phyloP scores from a whole-genome alignment of 2,113 vertebrate species.

The Equus przewalskii region DNA sequence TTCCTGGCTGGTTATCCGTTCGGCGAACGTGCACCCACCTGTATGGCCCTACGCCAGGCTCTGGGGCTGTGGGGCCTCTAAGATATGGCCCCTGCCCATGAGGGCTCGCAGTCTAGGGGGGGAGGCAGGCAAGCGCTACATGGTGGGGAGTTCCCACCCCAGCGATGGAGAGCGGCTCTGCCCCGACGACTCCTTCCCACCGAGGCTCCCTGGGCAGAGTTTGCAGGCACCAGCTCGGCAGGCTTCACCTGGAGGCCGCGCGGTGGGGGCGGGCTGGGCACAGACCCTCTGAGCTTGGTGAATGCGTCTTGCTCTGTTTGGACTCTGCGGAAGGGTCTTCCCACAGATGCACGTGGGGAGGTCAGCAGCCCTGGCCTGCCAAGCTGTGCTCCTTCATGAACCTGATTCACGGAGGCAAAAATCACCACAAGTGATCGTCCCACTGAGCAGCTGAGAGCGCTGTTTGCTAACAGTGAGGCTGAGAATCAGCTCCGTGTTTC shows the following conservation, averaged over 20 bases:
- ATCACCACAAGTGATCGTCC: constrained; percentile 88
- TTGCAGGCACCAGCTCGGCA: not conserved
- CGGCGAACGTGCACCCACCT: rapidly evolving
- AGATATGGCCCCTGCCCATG: rapidly evolving
- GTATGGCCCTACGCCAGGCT: not conserved
- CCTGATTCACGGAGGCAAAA: constrained; percentile 85
- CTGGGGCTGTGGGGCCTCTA: too few relatives aligned
- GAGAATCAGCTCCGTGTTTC: not conserved
- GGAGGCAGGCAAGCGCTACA: rapidly evolving
- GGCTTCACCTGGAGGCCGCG: rapidly evolving
- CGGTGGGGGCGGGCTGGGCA: not conserved
- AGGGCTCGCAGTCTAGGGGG: rapidly evolving
- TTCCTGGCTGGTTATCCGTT: rapidly evolving
- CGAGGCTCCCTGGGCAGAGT: not conserved
- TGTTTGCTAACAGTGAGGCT: constrained; percentile 79
- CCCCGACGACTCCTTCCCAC: not conserved
- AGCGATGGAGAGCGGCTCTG: rapidly evolving
- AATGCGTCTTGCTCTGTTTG: rapidly evolving
- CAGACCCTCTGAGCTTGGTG: not conserved
- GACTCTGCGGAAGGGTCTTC: constrained; percentile 68
- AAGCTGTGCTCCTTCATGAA: constrained; percentile 83
- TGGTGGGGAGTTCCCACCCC: rapidly evolving
- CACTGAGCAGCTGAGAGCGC: constrained; percentile 67
- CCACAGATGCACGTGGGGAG: constrained; percentile 75
- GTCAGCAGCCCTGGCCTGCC: constrained; percentile 79